Base-by-base conservation (phyloP, 2,888 invertebrate species). In the Odontomyia ornata region DNA sequence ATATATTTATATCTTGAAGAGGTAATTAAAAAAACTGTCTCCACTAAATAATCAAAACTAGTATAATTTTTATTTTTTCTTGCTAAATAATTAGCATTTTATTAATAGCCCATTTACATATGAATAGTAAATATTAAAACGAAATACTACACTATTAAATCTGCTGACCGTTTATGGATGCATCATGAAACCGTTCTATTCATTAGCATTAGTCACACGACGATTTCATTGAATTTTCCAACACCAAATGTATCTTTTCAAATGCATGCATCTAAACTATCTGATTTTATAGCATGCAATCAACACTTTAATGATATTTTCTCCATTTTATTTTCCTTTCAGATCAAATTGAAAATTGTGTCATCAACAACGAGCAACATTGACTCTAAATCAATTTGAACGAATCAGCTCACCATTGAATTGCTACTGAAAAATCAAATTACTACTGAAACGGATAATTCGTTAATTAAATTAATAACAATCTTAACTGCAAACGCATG, bases 401-500 rank as follows among this genome's bases (percentile, higher is more conserved):
- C 36, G 36, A 36, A 36, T 36, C 73, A 73, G 57, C 25, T n/a
- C n/a, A 52, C 2, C 47, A 69, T 1, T 60, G 15, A 21, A 13
- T 36, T 23, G 36, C 9, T 57, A 30, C 18, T 52, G 57, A 56
- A 72, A 73, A n/a, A n/a, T n/a, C n/a, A n/a, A n/a, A 73, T 73
- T 57, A 18, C 60, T 60, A 7, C 28, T 5, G 36, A 27, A 56
- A 56, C 52, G 36, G 21, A 43, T 36, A 36, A 60, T 28, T 36
- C 73, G 28, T 43, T 73, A 73, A 73, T 73, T 57, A 27, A 57
- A 73, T 73, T 73, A 73, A 73, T 73, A 73, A 43, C 30, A 72
- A 47, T n/a, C 47, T 11, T 36, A 21, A 23, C 57, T 18, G 36
- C 73, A 27, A 60, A 25, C n/a, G 69, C 43, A 47, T 43, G 15